Percentiles rank a stretch among this genome's conserved stretches.
Conservation (phyloP, 2,888 invertebrate genomes). For the Drosophila cyrtoloma region DNA sequence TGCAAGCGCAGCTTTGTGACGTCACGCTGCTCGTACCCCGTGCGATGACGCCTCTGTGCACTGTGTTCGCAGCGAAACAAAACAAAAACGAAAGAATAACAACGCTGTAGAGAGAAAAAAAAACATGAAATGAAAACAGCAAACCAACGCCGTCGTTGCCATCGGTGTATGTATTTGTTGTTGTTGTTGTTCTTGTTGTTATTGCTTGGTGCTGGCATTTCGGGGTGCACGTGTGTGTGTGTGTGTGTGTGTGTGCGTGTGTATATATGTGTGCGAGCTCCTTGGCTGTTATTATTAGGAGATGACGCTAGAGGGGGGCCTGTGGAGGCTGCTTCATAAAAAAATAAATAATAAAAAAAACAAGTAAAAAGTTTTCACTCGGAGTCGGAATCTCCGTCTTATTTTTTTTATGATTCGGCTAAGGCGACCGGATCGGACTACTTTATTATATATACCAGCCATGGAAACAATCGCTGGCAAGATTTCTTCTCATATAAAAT, state of each 20-base stretch:
- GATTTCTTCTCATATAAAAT: background rate
- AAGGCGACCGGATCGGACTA: background rate
- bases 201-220: conserved; percentile 50
- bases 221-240: conserved; percentile 25
- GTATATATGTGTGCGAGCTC: conserved; percentile 43
- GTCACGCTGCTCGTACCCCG: conserved; percentile 25
- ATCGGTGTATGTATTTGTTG: conserved; percentile 27
- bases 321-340: conserved; percentile 30
- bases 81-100: conserved; percentile 65
- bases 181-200: conserved; percentile 45
- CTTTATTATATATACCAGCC: background rate
- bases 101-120: conserved; percentile 56
- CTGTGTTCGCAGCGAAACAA: conserved; percentile 43
- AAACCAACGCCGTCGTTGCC: conserved; percentile 44
- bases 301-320: conserved; percentile 17
- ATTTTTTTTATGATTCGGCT: conserved; percentile 20
- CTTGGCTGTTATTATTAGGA: conserved; percentile 59
- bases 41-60: conserved; percentile 46
- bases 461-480: background rate
- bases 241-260: conserved; percentile 16
- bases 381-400: conserved; percentile 6
- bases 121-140: conserved; percentile 67
- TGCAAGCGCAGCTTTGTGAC: conserved; percentile 29
- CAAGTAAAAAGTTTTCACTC: background rate
- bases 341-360: conserved; percentile 19